Evolutionary conservation across 2,113 vertebrate species (phyloP).

Genomic region (Coptodon rendalli): DNA sequence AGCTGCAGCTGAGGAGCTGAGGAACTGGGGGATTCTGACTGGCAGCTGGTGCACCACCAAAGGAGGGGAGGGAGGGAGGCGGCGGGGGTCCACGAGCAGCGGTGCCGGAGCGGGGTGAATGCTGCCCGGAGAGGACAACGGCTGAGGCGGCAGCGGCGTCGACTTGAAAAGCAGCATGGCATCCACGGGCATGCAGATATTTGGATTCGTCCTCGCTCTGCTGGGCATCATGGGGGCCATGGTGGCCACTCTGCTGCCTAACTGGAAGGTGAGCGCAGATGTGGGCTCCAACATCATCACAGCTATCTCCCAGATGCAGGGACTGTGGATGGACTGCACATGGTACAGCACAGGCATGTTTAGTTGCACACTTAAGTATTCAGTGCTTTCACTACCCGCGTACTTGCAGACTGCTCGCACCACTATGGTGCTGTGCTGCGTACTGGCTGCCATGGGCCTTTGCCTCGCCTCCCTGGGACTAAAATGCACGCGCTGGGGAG

Average conservation of each 20-base stretch:
- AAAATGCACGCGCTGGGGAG: constrained; percentile 87
- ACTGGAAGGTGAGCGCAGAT: constrained; percentile 90
- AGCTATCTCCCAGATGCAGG: constrained; percentile 87
- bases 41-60: constrained; percentile 43
- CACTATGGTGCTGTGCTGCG: constrained; percentile 90
- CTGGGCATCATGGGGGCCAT: constrained; percentile 82
- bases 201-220: constrained; percentile 86
- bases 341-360: constrained; percentile 98
- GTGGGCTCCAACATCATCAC: constrained; percentile 88
- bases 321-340: constrained; percentile 97
- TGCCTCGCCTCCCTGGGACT: constrained; percentile 85
- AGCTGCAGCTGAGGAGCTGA: constrained; percentile 54
- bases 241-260: constrained; percentile 86
- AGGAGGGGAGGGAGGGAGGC: constrained; percentile 7
- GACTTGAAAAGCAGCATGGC: constrained; percentile 74
- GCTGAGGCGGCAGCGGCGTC: constrained; percentile 24
- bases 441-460: constrained; percentile 83
- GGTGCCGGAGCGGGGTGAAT: constrained; percentile 56
- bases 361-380: constrained; percentile 88
- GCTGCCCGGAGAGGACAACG: constrained; percentile 54
- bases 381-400: constrained; percentile 82
- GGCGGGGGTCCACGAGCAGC: constrained; percentile 54
- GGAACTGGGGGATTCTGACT: constrained; percentile 43
- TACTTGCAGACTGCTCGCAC: constrained; percentile 89
- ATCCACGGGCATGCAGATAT: constrained; percentile 85